These are phyloP conservation scores for Myocastor coypus DNA, from an alignment of 2,113 vertebrate genomes.

Conservation along the genomic window DNA sequence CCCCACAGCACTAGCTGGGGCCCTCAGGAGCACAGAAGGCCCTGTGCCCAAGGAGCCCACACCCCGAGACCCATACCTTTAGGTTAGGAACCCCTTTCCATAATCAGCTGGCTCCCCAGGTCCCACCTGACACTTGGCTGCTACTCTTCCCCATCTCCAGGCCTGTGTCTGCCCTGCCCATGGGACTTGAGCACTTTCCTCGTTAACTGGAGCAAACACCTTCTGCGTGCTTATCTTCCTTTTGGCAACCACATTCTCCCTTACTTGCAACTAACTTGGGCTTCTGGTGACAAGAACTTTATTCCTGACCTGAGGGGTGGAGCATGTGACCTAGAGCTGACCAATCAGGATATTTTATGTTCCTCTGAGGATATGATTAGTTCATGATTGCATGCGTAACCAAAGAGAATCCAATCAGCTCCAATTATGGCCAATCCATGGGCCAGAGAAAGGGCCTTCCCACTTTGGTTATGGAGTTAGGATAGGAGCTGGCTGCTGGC, in stretches of 20 bases:
- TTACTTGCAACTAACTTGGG: not conserved
- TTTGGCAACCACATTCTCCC: not conserved
- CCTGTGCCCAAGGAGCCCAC: not conserved
- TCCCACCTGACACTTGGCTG: not conserved
- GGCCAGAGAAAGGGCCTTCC: not conserved
- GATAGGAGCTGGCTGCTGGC: not conserved
- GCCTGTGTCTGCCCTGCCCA: not conserved
- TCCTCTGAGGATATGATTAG: not conserved
- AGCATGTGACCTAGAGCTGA: not conserved
- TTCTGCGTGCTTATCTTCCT: not conserved
- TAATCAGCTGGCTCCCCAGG: not conserved
- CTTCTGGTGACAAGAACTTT: not conserved
- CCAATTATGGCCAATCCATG: no score
- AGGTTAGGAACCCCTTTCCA: not conserved
- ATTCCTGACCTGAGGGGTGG: accelerated
- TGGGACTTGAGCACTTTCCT: not conserved
- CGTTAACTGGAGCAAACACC: not conserved
- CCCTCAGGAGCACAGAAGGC: not conserved
- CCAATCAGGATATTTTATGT: not conserved
- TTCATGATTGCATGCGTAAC: not conserved
- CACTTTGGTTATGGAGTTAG: not conserved
- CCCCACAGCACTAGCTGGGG: not conserved
- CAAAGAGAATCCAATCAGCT: not conserved
- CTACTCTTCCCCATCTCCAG: not conserved
- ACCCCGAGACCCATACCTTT: no score